Evolutionary conservation across 1,140 invertebrate species (phyloP).

Genomic region (Dryas iulia): DNA sequence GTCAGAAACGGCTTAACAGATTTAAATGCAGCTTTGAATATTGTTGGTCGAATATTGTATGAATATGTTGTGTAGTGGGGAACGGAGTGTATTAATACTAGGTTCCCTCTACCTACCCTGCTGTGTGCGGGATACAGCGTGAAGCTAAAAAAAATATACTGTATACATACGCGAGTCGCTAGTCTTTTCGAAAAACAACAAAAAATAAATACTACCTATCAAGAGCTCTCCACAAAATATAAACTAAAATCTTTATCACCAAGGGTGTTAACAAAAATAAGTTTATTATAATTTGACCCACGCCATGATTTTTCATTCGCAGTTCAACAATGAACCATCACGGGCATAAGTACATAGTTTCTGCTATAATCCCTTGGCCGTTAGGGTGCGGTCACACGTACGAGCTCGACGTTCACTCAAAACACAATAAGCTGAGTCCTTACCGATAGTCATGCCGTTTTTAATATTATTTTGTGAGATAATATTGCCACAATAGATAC

Average conservation of each 20-base stretch:
- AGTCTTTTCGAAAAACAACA: background rate
- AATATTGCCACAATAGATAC: conserved; percentile 39
- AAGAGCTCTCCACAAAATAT: background rate
- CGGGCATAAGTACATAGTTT: conserved; percentile 35
- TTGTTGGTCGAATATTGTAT: too few species aligned
- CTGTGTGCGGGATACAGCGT: too few species aligned
- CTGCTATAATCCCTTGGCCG: conserved; percentile 45
- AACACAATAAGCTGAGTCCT: conserved; percentile 47
- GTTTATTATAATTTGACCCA: background rate
- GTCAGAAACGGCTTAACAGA: too few species aligned
- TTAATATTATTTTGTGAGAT: conserved; percentile 40
- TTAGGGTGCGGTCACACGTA: conserved; percentile 44
- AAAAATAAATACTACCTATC: background rate
- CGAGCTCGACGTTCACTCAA: conserved; percentile 28
- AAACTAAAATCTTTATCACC: too few species aligned
- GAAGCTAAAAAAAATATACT: too few species aligned
- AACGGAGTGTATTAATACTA: too few species aligned
- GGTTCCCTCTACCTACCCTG: too few species aligned
- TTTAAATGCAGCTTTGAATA: too few species aligned
- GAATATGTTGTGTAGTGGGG: too few species aligned
- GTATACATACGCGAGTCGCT: too few species aligned
- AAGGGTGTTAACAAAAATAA: background rate
- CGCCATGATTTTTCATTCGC: conserved; percentile 21
- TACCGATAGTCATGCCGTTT: conserved; percentile 42
- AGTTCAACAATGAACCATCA: conserved; percentile 36